These are phyloP conservation scores for Leptopilina drosophilae DNA, from an alignment of 2,888 invertebrate species.

Conservation along the genomic window DNA sequence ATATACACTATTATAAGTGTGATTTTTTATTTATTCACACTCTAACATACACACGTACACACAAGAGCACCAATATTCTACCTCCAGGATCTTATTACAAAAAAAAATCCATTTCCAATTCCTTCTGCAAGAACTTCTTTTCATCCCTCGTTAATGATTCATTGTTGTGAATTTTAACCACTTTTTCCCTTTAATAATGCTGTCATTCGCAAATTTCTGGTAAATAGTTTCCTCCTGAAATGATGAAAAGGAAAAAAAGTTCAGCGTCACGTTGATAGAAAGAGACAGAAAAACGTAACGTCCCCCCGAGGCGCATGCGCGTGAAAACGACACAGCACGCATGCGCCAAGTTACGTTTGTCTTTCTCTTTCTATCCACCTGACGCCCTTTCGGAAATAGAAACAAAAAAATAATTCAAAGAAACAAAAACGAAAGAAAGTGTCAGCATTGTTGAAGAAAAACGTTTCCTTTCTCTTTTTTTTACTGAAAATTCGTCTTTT, in stretches of 20 bases:
- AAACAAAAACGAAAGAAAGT: not conserved
- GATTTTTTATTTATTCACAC: constrained; percentile 55
- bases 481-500: constrained; percentile 49
- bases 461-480: not conserved
- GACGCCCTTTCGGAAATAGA: no score
- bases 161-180: not conserved
- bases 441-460: constrained; percentile 13
- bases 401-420: no score
- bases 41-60: not conserved
- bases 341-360: no score
- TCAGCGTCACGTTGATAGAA: no score
- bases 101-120: constrained; percentile 2
- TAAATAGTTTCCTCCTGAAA: not conserved
- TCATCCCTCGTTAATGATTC: not conserved
- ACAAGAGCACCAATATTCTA: constrained; percentile 20
- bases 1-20: constrained; percentile 56
- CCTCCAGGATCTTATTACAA: constrained; percentile 24
- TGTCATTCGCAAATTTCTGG: not conserved
- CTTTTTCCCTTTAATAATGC: not conserved
- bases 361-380: no score
- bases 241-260: no score
- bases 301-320: no score
- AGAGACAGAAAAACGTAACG: no score
- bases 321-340: no score
- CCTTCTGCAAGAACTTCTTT: not conserved